phyloP scores from a whole-genome alignment of 2,113 vertebrate species.

The Podocnemis expansa region DNA sequence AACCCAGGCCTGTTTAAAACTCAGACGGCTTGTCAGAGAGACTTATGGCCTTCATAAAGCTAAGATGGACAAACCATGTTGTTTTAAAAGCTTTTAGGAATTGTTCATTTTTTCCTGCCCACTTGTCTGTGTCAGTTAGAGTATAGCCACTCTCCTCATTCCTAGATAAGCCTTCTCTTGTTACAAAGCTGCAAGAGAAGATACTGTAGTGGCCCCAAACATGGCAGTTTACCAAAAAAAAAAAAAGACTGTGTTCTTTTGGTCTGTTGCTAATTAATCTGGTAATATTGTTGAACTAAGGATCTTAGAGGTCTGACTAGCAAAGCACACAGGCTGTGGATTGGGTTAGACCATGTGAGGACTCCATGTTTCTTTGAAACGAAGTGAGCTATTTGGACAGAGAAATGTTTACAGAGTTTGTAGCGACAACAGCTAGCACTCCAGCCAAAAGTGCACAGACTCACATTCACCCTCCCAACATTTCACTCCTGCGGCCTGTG shows the following conservation, averaged over 20 bases:
- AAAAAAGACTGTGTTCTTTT: constrained; percentile 3
- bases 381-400: background rate
- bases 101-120: constrained; percentile 42
- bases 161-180: constrained; percentile 46
- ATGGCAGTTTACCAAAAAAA: background rate
- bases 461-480: background rate
- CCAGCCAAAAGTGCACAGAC: background rate
- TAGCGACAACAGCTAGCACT: background rate
- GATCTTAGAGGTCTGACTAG: background rate
- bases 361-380: background rate
- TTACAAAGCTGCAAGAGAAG: constrained; percentile 48
- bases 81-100: constrained; percentile 56
- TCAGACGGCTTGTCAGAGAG: constrained; percentile 46
- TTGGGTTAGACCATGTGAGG: background rate
- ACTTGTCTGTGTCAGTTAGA: constrained; percentile 45
- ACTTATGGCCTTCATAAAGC: constrained; percentile 64
- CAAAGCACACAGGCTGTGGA: background rate
- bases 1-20: background rate
- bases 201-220: constrained; percentile 6
- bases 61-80: constrained; percentile 50
- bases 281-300: background rate
- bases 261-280: constrained; percentile 30
- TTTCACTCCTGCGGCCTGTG: background rate
- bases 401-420: background rate
- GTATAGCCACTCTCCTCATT: constrained; percentile 63